A percentile compares a stretch with the other conserved stretches of the same genome.
phyloP scores from a whole-genome alignment of 2,888 invertebrate genomes.

The Shargacucullia verbasci region DNA sequence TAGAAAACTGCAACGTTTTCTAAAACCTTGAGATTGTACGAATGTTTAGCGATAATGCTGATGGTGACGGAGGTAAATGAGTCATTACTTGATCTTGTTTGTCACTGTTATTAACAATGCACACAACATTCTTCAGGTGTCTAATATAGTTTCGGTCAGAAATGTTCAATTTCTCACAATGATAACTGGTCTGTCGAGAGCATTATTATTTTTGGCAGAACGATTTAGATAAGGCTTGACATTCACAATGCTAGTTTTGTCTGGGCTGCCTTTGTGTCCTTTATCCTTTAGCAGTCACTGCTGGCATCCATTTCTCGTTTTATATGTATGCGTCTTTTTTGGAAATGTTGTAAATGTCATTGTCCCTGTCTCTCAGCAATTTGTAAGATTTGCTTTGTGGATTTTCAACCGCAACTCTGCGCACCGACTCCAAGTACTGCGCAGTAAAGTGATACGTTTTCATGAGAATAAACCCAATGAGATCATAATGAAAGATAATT shows the following conservation, averaged over 20 bases:
- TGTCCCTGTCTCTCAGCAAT: slow-evolving; percentile 6
- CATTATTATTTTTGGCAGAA: background rate
- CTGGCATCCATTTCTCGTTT: slow-evolving; percentile 7
- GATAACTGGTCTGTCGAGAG: background rate
- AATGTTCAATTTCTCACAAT: slow-evolving; percentile 1
- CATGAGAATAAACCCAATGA: slow-evolving; percentile 52
- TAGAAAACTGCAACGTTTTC: slow-evolving; percentile 46
- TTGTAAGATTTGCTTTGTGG: slow-evolving; percentile 16
- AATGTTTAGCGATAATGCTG: slow-evolving; percentile 11
- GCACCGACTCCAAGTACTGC: slow-evolving; percentile 18
- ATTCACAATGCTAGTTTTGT: slow-evolving; percentile 5
- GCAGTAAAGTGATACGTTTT: slow-evolving; percentile 40
- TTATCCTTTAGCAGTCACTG: background rate
- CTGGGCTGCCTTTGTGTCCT: background rate
- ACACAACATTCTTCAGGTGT: background rate
- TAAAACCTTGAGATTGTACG: slow-evolving; percentile 20
- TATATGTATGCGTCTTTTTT: background rate
- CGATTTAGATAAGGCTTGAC: background rate
- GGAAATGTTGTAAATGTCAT: background rate
- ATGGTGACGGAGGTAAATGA: slow-evolving; percentile 10
- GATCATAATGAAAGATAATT: slow-evolving; percentile 57
- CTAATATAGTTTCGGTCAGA: background rate
- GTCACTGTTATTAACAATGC: slow-evolving; percentile 13
- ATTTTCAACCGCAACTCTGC: slow-evolving; percentile 17
- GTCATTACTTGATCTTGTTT: slow-evolving; percentile 16